Conservation (phyloP, 2,888 invertebrate genomes). For the Cryptophagus acutangulus region DNA sequence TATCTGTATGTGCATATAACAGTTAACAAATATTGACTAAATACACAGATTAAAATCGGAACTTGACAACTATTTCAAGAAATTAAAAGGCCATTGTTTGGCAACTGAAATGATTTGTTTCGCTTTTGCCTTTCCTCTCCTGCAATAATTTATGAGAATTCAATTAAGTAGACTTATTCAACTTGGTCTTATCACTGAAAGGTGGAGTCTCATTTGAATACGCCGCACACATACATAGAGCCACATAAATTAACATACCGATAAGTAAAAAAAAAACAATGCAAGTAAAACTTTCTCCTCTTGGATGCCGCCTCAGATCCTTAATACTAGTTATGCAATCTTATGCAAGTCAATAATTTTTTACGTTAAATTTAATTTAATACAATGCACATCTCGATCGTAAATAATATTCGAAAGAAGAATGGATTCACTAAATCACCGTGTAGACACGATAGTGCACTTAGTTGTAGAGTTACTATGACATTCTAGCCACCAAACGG, state of each 20-base stretch:
- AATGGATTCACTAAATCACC: constrained; percentile 4
- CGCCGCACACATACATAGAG: constrained; percentile 2
- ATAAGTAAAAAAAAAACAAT: constrained; percentile 1
- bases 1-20: no score
- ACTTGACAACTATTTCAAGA: no score
- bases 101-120: not conserved
- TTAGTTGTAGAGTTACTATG: constrained; percentile 3
- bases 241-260: constrained; percentile 3
- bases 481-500: constrained; percentile 5
- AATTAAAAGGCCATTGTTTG: not conserved
- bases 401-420: no score
- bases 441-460: constrained; percentile 4
- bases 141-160: no score
- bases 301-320: no score
- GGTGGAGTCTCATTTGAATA: constrained; percentile 5
- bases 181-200: not conserved
- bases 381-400: no score
- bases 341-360: no score
- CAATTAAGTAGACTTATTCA: constrained; percentile 1
- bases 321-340: no score
- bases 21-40: no score
- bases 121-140: no score
- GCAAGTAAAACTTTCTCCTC: constrained; percentile 1
- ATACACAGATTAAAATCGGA: no score
- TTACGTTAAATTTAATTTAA: no score